Evolutionary conservation across 2,797 vertebrate genomes (phyloP).

Genomic region (Anas georgica): DNA sequence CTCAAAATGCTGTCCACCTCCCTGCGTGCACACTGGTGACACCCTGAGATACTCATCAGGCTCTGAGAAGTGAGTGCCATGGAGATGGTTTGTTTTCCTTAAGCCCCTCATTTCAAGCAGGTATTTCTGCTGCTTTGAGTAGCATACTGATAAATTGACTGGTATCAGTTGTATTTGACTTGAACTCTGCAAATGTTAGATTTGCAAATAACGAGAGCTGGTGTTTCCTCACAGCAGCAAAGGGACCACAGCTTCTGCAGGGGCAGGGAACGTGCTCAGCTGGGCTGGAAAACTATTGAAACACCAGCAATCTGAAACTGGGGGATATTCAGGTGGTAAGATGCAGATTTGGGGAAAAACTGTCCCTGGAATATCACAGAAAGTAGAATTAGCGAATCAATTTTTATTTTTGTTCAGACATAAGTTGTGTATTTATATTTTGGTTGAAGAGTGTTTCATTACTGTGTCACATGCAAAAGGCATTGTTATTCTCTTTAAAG

Average conservation of each 20-base stretch:
- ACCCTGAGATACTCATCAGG: neutral
- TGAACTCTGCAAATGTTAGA: neutral
- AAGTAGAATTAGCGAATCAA: neutral
- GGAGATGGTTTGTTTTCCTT: neutral
- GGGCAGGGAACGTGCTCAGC: neutral
- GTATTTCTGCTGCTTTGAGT: neutral
- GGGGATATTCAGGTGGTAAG: neutral
- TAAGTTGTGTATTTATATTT: neutral
- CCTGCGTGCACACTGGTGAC: neutral
- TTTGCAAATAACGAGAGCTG: neutral
- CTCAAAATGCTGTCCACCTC: neutral
- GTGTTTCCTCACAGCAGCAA: neutral
- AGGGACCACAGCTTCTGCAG: neutral
- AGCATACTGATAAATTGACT: neutral
- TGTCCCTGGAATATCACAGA: neutral
- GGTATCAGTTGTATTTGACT: neutral
- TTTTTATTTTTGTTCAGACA: neutral
- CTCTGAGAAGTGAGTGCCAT: neutral
- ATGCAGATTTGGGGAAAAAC: neutral
- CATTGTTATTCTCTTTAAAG: neutral
- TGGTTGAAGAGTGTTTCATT: neutral
- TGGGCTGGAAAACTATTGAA: neutral
- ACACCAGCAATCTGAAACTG: neutral
- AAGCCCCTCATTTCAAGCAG: neutral
- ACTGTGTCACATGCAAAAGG: neutral